Conservation (phyloP, 2,113 vertebrate genomes). For the Hystrix brachyura region DNA sequence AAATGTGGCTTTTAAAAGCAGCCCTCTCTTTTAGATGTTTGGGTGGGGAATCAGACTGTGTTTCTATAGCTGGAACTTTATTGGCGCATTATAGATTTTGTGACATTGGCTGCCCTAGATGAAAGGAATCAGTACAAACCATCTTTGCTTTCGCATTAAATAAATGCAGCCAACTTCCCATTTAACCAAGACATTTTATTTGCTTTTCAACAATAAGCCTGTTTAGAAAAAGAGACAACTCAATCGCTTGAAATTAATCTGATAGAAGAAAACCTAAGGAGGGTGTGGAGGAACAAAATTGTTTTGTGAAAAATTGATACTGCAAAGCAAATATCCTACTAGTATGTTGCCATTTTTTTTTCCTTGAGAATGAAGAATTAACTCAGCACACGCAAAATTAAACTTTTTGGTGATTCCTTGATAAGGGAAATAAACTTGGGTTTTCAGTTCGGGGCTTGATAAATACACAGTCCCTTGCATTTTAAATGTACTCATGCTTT, state of each 20-base stretch:
- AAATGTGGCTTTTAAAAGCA: constrained; percentile 52
- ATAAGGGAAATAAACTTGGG: neutral
- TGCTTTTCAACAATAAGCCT: neutral
- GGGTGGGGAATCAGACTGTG: neutral
- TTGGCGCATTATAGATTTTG: neutral
- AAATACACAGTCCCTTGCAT: neutral
- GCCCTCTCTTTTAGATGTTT: neutral
- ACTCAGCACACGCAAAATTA: neutral
- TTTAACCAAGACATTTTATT: neutral
- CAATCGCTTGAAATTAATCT: neutral
- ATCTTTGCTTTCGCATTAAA: neutral
- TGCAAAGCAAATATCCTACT: neutral
- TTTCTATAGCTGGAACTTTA: constrained; percentile 7
- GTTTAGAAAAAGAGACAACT: neutral
- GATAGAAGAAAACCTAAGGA: neutral
- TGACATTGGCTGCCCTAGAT: neutral
- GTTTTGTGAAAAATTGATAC: neutral
- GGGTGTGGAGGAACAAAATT: neutral
- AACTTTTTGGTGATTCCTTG: neutral
- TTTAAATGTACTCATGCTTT: neutral
- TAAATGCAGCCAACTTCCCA: neutral
- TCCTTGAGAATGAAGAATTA: neutral
- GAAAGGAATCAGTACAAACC: neutral
- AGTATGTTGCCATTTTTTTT: neutral
- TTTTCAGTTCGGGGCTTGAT: neutral